Evolutionary conservation across 1,140 invertebrate species (phyloP).

Genomic region (Euschistus heros): DNA sequence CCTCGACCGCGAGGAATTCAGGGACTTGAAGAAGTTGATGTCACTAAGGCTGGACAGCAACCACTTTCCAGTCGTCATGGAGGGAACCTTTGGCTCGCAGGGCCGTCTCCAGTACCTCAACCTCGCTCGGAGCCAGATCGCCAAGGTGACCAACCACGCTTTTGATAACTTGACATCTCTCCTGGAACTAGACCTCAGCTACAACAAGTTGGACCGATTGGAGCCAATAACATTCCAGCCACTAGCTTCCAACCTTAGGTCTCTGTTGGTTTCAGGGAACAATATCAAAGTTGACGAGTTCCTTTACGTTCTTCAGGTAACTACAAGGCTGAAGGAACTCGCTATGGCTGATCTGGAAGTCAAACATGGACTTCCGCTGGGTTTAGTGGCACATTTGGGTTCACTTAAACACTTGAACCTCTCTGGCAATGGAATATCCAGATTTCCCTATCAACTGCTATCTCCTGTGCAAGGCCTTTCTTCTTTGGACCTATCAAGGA

Average conservation of each 20-base stretch:
- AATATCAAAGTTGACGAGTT: conserved; percentile 36
- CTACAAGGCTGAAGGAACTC: conserved; percentile 44
- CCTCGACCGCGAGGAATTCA: conserved; percentile 59
- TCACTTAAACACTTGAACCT: conserved; percentile 42
- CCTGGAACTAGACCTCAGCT: conserved; percentile 54
- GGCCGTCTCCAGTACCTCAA: conserved; percentile 36
- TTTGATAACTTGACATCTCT: conserved; percentile 55
- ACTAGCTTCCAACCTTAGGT: conserved; percentile 46
- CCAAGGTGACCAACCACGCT: conserved; percentile 53
- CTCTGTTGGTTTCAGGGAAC: conserved; percentile 57
- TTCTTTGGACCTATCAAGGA: conserved; percentile 49
- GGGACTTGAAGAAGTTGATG: conserved; percentile 52
- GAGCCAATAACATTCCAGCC: conserved; percentile 48
- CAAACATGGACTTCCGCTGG: conserved; percentile 35
- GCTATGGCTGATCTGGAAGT: conserved; percentile 39
- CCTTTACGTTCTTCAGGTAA: conserved; percentile 42
- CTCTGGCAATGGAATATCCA: conserved; percentile 44
- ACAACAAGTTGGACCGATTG: conserved; percentile 57
- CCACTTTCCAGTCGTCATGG: conserved; percentile 58
- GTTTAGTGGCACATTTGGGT: conserved; percentile 41
- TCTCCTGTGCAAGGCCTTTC: conserved; percentile 42
- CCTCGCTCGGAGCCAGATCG: conserved; percentile 58
- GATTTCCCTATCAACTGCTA: conserved; percentile 43
- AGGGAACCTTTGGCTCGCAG: conserved; percentile 54
- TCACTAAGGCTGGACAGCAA: conserved; percentile 63